phyloP scores from a whole-genome alignment of 2,797 vertebrate genomes.

The Galago senegalensis region DNA sequence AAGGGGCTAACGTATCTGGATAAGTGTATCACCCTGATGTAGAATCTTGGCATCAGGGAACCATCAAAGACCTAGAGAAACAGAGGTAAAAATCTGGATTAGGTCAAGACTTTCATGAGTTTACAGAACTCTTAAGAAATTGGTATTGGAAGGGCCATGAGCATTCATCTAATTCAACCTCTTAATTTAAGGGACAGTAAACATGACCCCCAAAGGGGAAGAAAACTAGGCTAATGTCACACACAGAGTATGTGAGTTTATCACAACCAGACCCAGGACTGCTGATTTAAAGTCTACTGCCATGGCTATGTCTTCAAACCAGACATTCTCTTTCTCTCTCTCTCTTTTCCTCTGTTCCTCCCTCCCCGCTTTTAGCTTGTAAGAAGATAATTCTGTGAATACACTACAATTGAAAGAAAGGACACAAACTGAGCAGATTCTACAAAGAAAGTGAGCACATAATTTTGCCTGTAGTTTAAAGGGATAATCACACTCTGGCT shows the following conservation, averaged over 20 bases:
- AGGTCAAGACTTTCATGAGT: neutral
- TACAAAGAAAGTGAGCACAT: neutral
- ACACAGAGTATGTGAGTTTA: neutral
- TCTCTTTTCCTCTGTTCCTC: neutral
- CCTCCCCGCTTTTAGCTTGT: neutral
- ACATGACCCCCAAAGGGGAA: neutral
- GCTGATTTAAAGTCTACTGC: neutral
- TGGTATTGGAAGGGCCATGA: neutral
- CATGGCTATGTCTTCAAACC: neutral
- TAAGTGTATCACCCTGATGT: neutral
- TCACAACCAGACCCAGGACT: neutral
- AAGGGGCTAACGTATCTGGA: neutral
- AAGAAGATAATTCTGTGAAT: neutral
- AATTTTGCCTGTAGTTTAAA: neutral
- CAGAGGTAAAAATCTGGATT: neutral
- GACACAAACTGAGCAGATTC: neutral
- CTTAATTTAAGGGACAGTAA: neutral
- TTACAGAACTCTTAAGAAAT: neutral
- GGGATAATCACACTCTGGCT: neutral
- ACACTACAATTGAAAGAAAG: neutral
- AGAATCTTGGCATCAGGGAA: neutral
- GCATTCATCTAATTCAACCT: neutral
- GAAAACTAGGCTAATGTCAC: neutral
- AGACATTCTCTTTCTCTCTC: neutral
- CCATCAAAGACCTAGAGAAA: neutral